A percentile compares a stretch with the other conserved stretches of the same genome.
Evolutionary conservation across 2,797 vertebrate genomes (phyloP).

Genomic region (Allobates femoralis): DNA sequence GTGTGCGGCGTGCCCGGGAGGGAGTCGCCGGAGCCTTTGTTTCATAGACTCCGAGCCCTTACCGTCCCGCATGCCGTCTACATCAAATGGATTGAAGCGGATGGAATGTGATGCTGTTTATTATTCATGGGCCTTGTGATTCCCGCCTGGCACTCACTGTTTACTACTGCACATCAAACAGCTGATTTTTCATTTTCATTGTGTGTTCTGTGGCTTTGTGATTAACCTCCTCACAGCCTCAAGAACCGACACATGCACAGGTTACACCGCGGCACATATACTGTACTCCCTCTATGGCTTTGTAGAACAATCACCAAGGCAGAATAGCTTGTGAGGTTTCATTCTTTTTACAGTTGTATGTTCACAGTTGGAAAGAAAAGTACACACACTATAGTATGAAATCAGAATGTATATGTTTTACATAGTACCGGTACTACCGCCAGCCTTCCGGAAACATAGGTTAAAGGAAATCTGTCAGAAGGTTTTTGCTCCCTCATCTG

Average conservation of each 20-base stretch:
- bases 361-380: background rate
- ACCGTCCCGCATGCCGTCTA: constrained; percentile 10
- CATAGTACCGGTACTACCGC: background rate
- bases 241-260: background rate
- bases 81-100: constrained; percentile 52
- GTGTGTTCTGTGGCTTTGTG: background rate
- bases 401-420: background rate
- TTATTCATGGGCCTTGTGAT: constrained; percentile 63
- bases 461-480: no score
- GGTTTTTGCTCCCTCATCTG: no score
- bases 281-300: no score
- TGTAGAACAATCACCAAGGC: background rate
- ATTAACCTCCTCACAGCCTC: constrained; percentile 34
- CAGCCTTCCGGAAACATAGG: background rate
- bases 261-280: background rate
- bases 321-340: background rate
- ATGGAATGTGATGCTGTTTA: constrained; percentile 59
- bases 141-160: constrained; percentile 53
- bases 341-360: background rate
- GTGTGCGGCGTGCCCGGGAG: background rate
- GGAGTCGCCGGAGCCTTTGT: constrained; percentile 32
- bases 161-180: constrained; percentile 43
- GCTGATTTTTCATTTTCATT: constrained; percentile 55
- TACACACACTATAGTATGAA: background rate
- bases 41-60: background rate